These are phyloP conservation scores for Cynopterus sphinx DNA, from an alignment of 2,797 vertebrate species.

Conservation along the genomic window DNA sequence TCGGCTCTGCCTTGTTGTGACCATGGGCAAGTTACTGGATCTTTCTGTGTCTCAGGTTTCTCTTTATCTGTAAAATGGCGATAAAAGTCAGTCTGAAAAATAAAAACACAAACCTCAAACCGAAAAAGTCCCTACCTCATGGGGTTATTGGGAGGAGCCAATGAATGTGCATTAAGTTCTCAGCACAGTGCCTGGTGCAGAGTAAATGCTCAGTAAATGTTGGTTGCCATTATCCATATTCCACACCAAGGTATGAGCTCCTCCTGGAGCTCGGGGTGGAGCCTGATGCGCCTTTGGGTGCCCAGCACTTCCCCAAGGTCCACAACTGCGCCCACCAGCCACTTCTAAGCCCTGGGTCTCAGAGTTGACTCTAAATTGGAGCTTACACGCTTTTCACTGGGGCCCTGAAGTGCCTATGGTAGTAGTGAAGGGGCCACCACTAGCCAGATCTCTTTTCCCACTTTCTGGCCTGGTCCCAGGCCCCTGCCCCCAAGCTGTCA, in stretches of 20 bases:
- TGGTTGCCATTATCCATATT: not conserved
- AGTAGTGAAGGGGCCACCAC: not conserved
- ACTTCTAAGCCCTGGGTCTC: not conserved
- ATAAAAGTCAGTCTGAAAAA: not conserved
- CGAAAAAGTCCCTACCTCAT: not conserved
- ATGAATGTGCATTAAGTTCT: not conserved
- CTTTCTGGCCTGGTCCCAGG: not conserved
- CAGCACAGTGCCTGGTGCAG: not conserved
- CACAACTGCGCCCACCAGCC: fast-evolving
- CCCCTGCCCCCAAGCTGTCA: not conserved
- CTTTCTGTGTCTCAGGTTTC: not conserved
- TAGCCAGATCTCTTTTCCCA: not conserved
- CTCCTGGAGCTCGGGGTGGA: not conserved
- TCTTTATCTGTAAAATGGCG: conserved; percentile 14
- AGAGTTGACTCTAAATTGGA: not conserved
- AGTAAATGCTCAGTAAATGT: not conserved
- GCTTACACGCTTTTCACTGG: not conserved
- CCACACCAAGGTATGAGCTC: not conserved
- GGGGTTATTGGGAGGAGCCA: not conserved
- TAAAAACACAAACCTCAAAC: not conserved
- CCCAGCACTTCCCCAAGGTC: not conserved
- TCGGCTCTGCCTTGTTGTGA: not conserved
- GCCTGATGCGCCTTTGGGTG: too few species aligned
- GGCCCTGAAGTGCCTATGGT: not conserved
- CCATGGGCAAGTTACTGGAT: not conserved